These are phyloP conservation scores for Eriosoma lanigerum DNA, from an alignment of 1,140 invertebrate genomes.

Conservation along the genomic window DNA sequence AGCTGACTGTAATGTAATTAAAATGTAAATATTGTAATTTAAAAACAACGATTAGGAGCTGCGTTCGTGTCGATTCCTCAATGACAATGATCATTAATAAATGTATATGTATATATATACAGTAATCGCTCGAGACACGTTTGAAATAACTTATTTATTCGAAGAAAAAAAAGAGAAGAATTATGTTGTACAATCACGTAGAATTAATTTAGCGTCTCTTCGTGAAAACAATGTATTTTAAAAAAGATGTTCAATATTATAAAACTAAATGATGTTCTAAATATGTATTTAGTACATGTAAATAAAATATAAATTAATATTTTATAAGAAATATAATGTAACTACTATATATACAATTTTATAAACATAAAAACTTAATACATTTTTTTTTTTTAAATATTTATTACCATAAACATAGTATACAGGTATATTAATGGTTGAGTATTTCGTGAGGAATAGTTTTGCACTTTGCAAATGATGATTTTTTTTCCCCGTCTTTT, in stretches of 20 bases:
- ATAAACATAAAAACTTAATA: too few relatives aligned
- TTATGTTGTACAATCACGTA: not conserved
- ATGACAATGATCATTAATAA: slow-evolving; percentile 44
- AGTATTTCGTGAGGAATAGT: not conserved
- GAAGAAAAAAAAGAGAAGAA: not conserved
- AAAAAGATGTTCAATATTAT: too few relatives aligned
- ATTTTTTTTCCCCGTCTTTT: too few relatives aligned
- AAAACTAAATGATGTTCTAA: too few relatives aligned
- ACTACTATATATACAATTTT: too few relatives aligned
- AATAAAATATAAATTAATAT: too few relatives aligned
- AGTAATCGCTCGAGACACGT: not conserved
- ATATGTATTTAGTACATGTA: too few relatives aligned
- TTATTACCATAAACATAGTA: too few relatives aligned
- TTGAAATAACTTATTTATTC: slow-evolving; percentile 6
- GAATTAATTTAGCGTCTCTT: slow-evolving; percentile 18
- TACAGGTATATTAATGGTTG: too few relatives aligned
- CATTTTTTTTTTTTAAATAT: too few relatives aligned
- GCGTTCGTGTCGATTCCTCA: slow-evolving; percentile 34
- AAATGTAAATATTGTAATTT: slow-evolving; percentile 41
- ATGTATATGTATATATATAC: slow-evolving; percentile 1
- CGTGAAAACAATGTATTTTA: too few relatives aligned
- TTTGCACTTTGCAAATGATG: not conserved
- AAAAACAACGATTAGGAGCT: slow-evolving; percentile 29
- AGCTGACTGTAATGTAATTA: slow-evolving; percentile 25
- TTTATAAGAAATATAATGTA: too few relatives aligned